Evolutionary conservation across 2,888 invertebrate genomes (phyloP).

Genomic region (Dione vanillae): DNA sequence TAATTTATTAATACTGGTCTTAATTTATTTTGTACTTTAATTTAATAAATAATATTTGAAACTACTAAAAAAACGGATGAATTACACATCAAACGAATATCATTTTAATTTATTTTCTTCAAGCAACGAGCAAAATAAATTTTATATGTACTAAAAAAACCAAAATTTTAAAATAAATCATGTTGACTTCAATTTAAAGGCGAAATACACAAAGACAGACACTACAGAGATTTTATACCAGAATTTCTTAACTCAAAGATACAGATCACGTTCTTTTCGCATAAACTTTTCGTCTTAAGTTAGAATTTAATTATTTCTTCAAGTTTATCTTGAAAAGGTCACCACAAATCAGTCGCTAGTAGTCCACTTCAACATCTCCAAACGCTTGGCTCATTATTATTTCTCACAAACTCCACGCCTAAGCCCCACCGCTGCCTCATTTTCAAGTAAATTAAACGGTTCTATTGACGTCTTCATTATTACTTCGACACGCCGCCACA

Average conservation of each 20-base stretch:
- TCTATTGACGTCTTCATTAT: conserved; percentile 41
- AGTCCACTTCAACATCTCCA: conserved; percentile 24
- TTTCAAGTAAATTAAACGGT: conserved; percentile 46
- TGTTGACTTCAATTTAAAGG: not conserved
- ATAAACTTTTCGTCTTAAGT: conserved; percentile 22
- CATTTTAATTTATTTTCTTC: too few species aligned
- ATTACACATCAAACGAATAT: too few species aligned
- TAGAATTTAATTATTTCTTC: conserved; percentile 10
- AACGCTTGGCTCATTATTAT: conserved; percentile 38
- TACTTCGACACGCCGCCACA: conserved; percentile 26
- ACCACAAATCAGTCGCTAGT: conserved; percentile 25
- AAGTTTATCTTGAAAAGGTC: conserved; percentile 31
- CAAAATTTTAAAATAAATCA: not conserved
- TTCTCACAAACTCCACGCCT: conserved; percentile 30
- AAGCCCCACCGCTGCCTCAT: conserved; percentile 34
- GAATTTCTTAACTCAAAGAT: not conserved
- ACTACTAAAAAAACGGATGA: too few species aligned
- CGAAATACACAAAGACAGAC: not conserved
- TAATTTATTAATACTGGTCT: too few species aligned
- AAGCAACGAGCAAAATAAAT: too few species aligned
- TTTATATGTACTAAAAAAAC: too few species aligned
- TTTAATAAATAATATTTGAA: too few species aligned
- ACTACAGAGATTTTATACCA: not conserved
- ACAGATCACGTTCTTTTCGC: conserved; percentile 18
- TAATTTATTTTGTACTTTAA: too few species aligned